Conservation (phyloP, 2,888 invertebrate genomes). For the Cataglyphis altisquamis region DNA sequence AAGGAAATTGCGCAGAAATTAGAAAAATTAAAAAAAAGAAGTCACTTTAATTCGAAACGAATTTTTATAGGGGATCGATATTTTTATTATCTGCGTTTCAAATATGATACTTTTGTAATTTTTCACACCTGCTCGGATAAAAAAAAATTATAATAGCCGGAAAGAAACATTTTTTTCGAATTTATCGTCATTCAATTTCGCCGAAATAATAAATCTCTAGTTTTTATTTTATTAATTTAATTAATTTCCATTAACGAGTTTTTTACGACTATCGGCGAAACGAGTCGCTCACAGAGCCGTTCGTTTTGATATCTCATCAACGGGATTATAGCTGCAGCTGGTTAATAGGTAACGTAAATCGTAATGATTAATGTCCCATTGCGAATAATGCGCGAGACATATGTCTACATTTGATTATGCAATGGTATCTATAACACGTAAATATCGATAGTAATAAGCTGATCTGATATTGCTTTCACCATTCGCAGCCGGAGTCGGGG, state of each 20-base stretch:
- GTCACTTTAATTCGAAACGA: background rate
- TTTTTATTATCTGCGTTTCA: background rate
- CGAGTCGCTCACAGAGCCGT: slow-evolving; percentile 3
- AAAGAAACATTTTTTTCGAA: background rate
- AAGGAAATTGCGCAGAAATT: background rate
- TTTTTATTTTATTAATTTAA: slow-evolving; percentile 10
- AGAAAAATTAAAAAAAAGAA: background rate
- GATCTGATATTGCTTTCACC: slow-evolving; percentile 32
- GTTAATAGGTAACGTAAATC: slow-evolving; percentile 51
- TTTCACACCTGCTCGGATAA: background rate
- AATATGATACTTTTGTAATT: background rate
- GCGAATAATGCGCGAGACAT: slow-evolving; percentile 47
- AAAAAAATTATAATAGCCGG: background rate
- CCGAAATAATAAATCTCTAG: background rate
- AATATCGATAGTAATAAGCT: slow-evolving; percentile 26
- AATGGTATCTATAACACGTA: slow-evolving; percentile 32
- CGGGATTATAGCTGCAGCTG: slow-evolving; percentile 30
- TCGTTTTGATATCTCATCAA: slow-evolving; percentile 29
- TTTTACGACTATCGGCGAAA: slow-evolving; percentile 11
- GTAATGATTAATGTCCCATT: slow-evolving; percentile 42
- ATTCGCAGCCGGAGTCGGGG: background rate
- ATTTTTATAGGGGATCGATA: background rate
- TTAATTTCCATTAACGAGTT: background rate
- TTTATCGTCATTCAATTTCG: background rate
- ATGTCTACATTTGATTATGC: slow-evolving; percentile 46